Conservation (phyloP, 1,140 invertebrate genomes). For the Drosophila dunni region DNA sequence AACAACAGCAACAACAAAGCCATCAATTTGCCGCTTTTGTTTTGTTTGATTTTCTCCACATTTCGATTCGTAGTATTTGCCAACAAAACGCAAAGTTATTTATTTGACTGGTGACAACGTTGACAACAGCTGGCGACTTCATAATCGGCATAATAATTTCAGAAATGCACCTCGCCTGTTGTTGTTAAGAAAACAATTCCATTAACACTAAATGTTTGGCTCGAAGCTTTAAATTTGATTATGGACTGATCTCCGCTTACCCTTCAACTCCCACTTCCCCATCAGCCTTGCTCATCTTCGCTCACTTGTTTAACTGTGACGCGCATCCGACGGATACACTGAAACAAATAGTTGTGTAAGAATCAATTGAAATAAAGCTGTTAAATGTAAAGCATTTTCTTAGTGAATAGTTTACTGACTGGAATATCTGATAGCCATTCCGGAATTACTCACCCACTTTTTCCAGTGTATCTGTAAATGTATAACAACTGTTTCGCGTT, state of each 20-base stretch:
- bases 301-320: conserved; percentile 52
- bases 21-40: conserved; percentile 66
- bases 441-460: too few species aligned
- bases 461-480: conserved; percentile 1
- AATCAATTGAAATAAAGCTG: too few species aligned
- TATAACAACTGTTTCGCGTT: conserved; percentile 41
- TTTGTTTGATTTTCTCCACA: conserved; percentile 63
- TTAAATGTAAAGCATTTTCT: too few species aligned
- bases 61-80: conserved; percentile 61
- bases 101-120: conserved; percentile 48
- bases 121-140: conserved; percentile 26
- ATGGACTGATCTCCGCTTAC: conserved; percentile 36
- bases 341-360: too few species aligned
- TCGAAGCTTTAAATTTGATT: background rate
- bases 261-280: conserved; percentile 25
- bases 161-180: conserved; percentile 28
- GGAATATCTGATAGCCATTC: too few species aligned
- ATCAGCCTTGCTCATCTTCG: background rate
- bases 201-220: conserved; percentile 34
- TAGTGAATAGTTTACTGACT: too few species aligned
- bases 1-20: conserved; percentile 15
- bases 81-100: conserved; percentile 73
- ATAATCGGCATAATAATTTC: conserved; percentile 61
- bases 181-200: conserved; percentile 6
- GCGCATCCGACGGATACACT: conserved; percentile 56